These are phyloP conservation scores for Macaria liturata DNA, from an alignment of 2,888 invertebrate species.

Conservation along the genomic window DNA sequence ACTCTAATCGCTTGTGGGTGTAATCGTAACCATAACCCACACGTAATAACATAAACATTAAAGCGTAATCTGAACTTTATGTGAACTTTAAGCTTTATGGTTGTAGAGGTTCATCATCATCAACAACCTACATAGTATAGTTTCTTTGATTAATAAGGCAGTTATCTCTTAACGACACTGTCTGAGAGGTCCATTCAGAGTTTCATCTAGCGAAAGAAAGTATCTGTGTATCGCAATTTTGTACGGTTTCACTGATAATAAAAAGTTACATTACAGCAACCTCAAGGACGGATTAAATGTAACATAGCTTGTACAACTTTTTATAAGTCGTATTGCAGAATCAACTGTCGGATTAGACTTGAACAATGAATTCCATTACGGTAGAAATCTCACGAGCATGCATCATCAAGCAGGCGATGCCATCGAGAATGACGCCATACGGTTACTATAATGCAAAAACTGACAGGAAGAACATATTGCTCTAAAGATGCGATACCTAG, in stretches of 20 bases:
- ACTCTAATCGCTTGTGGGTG: constrained; percentile 22
- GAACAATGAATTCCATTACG: not conserved
- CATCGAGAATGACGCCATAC: constrained; percentile 10
- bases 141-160: no score
- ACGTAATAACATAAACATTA: constrained; percentile 3
- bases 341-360: not conserved
- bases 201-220: no score
- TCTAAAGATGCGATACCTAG: constrained; percentile 18
- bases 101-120: no score
- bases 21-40: constrained; percentile 13
- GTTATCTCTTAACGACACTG: no score
- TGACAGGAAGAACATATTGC: constrained; percentile 18
- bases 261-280: no score
- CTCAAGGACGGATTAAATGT: no score
- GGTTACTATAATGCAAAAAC: constrained; percentile 13
- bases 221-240: no score
- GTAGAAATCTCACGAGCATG: constrained; percentile 6
- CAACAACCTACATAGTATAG: no score
- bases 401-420: constrained; percentile 10
- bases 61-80: no score
- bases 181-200: no score
- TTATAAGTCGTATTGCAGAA: not conserved
- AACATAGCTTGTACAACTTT: not conserved
- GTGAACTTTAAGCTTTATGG: no score
- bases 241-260: no score